phyloP scores from a whole-genome alignment of 2,888 invertebrate species.

The Rhogogaster chlorosoma region DNA sequence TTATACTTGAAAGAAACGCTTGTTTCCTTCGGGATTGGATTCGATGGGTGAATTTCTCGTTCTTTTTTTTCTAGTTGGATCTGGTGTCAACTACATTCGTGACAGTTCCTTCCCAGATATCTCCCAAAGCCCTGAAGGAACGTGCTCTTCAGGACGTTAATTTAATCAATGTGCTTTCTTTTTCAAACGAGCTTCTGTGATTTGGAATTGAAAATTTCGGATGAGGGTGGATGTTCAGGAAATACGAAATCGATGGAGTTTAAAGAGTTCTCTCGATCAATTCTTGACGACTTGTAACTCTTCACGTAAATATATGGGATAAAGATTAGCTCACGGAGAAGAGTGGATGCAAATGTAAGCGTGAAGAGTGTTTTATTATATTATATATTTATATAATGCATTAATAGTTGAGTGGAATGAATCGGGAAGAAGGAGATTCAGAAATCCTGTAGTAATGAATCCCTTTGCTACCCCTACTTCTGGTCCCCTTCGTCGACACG shows the following conservation, averaged over 20 bases:
- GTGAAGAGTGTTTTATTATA: neutral
- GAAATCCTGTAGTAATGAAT: conserved; percentile 41
- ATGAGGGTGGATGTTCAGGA: neutral
- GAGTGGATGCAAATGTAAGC: neutral
- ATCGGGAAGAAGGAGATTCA: conserved; percentile 33
- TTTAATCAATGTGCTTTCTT: conserved; percentile 34
- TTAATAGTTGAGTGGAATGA: conserved; percentile 11
- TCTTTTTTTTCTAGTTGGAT: neutral
- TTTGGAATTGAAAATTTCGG: neutral
- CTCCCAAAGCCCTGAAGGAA: neutral
- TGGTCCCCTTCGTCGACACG: neutral
- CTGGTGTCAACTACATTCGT: conserved; percentile 42
- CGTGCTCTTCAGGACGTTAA: conserved; percentile 15
- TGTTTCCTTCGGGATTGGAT: conserved; percentile 36
- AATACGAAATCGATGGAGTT: neutral
- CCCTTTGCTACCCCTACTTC: conserved; percentile 35
- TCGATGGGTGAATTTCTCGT: conserved; percentile 12
- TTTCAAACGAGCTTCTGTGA: neutral
- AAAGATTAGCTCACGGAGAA: no score
- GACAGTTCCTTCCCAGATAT: conserved; percentile 12
- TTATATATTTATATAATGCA: neutral
- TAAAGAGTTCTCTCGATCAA: neutral
- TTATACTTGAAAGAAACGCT: conserved; percentile 47
- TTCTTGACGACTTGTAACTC: neutral
- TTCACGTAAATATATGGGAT: neutral